Evolutionary conservation across 2,888 invertebrate species (phyloP).

Genomic region (Caenorhabditis sinica): DNA sequence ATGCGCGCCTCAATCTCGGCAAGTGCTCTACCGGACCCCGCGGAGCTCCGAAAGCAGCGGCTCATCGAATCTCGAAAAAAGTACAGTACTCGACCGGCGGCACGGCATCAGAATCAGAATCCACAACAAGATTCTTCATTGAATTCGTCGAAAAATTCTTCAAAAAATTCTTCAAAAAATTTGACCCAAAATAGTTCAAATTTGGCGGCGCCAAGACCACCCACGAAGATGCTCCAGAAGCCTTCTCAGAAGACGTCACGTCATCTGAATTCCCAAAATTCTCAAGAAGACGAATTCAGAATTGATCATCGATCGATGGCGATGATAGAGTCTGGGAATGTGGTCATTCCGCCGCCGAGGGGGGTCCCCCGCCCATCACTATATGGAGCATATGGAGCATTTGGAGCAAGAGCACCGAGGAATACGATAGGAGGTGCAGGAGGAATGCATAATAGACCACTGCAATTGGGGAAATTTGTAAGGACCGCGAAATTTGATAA

Average conservation of each 20-base stretch:
- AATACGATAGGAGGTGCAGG: neutral
- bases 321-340: slow-evolving; percentile 7
- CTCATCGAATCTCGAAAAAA: neutral
- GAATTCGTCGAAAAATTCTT: neutral
- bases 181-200: neutral
- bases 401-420: neutral
- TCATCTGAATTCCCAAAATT: neutral
- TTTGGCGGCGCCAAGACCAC: neutral
- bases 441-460: neutral
- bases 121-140: no score
- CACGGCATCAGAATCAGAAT: neutral
- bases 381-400: neutral
- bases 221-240: no score
- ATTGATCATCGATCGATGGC: slow-evolving; percentile 2
- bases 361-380: neutral
- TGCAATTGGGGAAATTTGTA: slow-evolving; percentile 2
- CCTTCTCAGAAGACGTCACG: neutral
- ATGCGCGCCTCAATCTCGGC: neutral
- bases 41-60: neutral
- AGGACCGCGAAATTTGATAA: neutral
- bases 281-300: neutral
- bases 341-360: slow-evolving; percentile 4
- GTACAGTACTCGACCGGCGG: neutral
- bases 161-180: no score
- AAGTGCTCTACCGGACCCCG: neutral